phyloP scores from a whole-genome alignment of 1,140 invertebrate species.

The Platorchestia sp. region DNA sequence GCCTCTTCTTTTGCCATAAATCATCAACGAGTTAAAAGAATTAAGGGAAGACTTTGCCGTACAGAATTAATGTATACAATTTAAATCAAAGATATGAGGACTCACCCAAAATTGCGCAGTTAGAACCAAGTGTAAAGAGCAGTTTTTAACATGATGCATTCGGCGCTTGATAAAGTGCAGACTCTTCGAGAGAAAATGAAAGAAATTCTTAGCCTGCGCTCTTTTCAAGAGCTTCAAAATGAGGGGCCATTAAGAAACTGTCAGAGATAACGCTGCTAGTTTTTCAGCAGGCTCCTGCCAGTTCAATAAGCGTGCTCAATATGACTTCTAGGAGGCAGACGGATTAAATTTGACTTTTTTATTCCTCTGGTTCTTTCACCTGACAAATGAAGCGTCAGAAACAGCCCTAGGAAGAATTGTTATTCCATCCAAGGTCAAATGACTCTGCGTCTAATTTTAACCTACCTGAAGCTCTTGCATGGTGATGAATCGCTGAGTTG shows the following conservation, averaged over 20 bases:
- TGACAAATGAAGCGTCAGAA: slow-evolving; percentile 7
- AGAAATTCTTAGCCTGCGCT: background rate
- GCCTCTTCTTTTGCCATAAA: too few relatives aligned
- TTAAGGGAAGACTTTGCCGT: too few relatives aligned
- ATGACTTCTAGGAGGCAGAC: background rate
- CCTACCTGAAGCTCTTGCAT: background rate
- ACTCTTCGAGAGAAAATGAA: background rate
- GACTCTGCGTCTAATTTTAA: background rate
- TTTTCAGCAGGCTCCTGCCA: background rate
- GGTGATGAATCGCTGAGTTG: background rate
- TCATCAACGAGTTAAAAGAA: too few relatives aligned
- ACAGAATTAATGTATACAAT: too few relatives aligned
- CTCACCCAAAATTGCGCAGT: background rate
- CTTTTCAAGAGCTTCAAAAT: background rate
- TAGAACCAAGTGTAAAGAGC: background rate
- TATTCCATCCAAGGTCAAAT: background rate
- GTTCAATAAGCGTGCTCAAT: slow-evolving; percentile 7
- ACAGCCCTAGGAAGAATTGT: background rate
- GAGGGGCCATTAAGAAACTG: background rate
- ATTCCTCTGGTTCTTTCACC: background rate
- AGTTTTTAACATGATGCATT: background rate
- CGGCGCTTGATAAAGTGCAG: background rate
- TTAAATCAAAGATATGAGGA: too few relatives aligned
- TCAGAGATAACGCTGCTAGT: background rate
- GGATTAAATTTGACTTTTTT: background rate